A percentile compares a stretch with the other conserved stretches of the same genome.
These are phyloP conservation scores for Dorcus parallelipipedus DNA, from an alignment of 2,888 invertebrate genomes.

Conservation along the genomic window DNA sequence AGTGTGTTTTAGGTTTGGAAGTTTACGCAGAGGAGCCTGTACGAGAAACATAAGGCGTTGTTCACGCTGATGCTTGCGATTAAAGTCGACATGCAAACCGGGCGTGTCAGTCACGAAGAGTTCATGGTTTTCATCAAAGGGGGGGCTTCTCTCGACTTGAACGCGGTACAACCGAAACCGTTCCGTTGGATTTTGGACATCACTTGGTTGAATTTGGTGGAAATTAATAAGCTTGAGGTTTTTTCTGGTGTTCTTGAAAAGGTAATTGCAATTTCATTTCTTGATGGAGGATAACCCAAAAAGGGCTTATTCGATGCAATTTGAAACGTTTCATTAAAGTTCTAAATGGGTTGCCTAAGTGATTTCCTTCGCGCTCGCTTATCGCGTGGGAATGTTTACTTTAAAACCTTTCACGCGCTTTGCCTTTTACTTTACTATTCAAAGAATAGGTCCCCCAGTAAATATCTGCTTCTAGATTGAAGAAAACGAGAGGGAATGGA, in stretches of 20 bases:
- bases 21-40: slow-evolving; percentile 87
- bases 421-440: too few species aligned
- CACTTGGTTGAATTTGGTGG: slow-evolving; percentile 93
- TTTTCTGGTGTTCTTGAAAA: slow-evolving; percentile 78
- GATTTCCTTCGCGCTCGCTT: too few species aligned
- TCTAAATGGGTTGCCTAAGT: too few species aligned
- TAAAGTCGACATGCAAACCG: slow-evolving; percentile 87
- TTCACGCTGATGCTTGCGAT: slow-evolving; percentile 93
- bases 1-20: slow-evolving; percentile 65
- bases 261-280: slow-evolving; percentile 46
- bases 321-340: too few species aligned
- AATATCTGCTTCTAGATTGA: slow-evolving; percentile 58
- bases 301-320: too few species aligned
- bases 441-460: too few species aligned
- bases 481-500: slow-evolving; percentile 84
- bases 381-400: too few species aligned
- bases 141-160: slow-evolving; percentile 89
- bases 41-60: slow-evolving; percentile 87
- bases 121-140: slow-evolving; percentile 96
- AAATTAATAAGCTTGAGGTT: slow-evolving; percentile 79
- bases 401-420: too few species aligned
- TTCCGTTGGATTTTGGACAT: slow-evolving; percentile 94
- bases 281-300: too few species aligned
- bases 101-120: slow-evolving; percentile 80
- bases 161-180: slow-evolving; percentile 89